Evolutionary conservation across 2,113 vertebrate genomes (phyloP).

Genomic region (Trachemys scripta): DNA sequence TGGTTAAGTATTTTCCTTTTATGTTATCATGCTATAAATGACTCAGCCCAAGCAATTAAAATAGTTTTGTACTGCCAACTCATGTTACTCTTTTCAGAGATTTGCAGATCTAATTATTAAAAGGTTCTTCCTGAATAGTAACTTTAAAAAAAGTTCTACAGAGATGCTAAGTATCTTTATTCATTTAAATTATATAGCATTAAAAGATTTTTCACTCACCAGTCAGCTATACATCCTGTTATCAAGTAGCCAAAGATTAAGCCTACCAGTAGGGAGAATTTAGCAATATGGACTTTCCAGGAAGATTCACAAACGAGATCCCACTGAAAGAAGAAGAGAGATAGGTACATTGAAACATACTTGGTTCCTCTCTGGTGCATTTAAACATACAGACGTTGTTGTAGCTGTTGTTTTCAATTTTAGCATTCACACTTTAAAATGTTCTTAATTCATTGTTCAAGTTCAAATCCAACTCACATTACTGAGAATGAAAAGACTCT

Average conservation of each 20-base stretch:
- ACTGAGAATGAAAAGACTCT: neutral
- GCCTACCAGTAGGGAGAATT: conserved; percentile 96
- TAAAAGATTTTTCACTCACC: conserved; percentile 83
- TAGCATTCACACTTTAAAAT: rapidly evolving
- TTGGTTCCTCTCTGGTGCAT: neutral
- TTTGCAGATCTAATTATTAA: neutral
- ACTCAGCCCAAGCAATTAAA: neutral
- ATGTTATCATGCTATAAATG: neutral
- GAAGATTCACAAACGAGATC: conserved; percentile 96
- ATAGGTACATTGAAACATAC: conserved; percentile 36
- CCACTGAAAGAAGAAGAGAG: conserved; percentile 87
- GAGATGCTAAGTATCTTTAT: neutral
- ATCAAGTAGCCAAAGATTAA: conserved; percentile 97
- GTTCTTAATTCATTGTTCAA: too few species aligned
- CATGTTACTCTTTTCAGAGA: neutral
- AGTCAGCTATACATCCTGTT: conserved; percentile 98
- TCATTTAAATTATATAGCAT: neutral
- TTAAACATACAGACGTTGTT: neutral
- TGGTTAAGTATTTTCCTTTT: neutral
- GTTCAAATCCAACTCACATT: neutral
- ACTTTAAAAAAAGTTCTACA: neutral
- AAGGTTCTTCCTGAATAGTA: neutral
- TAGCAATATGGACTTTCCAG: conserved; percentile 98
- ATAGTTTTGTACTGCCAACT: neutral
- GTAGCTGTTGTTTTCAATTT: neutral